phyloP scores from a whole-genome alignment of 2,113 vertebrate genomes.

The Rana temporaria region DNA sequence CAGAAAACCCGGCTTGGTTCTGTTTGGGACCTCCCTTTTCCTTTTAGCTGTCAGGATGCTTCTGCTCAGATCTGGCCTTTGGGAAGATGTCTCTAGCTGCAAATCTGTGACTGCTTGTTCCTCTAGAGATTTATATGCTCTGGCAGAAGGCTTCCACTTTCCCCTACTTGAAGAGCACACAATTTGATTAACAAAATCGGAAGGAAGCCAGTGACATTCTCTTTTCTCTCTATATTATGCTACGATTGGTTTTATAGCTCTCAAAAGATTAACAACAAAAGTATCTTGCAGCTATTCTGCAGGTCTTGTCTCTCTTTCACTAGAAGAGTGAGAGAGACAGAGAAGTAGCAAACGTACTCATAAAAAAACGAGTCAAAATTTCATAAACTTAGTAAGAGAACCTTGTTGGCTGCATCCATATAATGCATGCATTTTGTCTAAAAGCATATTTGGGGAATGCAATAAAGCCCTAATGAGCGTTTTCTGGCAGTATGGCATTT shows the following conservation, averaged over 20 bases:
- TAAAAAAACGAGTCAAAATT: background rate
- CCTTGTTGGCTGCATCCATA: background rate
- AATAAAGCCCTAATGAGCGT: too few relatives aligned
- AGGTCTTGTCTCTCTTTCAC: conserved; percentile 1
- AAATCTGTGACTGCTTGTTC: background rate
- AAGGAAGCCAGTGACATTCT: conserved; percentile 28
- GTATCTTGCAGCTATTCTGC: background rate
- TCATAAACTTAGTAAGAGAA: background rate
- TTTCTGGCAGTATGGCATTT: too few relatives aligned
- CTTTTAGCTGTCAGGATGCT: conserved; percentile 19
- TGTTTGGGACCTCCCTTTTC: background rate
- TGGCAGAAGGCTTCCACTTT: conserved; percentile 52
- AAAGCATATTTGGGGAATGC: too few relatives aligned
- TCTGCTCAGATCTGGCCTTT: conserved; percentile 40
- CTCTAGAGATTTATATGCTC: conserved; percentile 34
- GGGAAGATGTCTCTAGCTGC: accelerated
- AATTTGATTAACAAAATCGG: conserved; percentile 59
- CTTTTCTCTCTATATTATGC: background rate
- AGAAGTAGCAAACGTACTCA: background rate
- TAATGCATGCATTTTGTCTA: background rate
- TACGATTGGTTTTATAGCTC: conserved; percentile 30
- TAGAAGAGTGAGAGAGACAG: conserved; percentile 3
- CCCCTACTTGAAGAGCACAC: background rate
- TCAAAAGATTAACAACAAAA: conserved; percentile 14
- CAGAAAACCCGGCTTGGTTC: conserved; percentile 9